Evolutionary conservation across 2,113 vertebrate species (phyloP), one percentile per base, ranked within the genome.

Genomic region (Odobenus rosmarus): DNA sequence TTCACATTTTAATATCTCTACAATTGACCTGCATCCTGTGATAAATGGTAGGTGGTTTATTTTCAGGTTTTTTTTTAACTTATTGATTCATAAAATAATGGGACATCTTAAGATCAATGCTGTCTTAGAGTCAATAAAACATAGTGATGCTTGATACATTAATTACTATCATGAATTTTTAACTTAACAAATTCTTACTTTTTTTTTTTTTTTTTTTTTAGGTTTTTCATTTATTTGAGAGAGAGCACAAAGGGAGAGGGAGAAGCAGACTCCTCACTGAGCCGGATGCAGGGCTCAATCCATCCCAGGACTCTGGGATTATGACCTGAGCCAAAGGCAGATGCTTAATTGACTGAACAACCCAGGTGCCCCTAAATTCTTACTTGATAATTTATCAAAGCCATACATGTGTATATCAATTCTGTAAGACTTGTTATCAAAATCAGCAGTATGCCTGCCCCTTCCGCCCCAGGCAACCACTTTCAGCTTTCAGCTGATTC

Each of bases 371-470:
- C 72, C 72, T 51, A n/a, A 36, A 74, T 84, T 82, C 39, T 94
- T 62, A 83, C 72, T 77, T 84, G 79, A 76, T 80, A 71, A 72
- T 61, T 87, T 87, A 95, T 42, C 42, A 42, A 92, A 72, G 74
- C 61, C n/a, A 11, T 53, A 42, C 31, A 49, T 5, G 24, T 36
- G 7, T 51, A 1, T 86, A 79, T 71, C n/a, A n/a, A 42, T 80
- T 42, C 61, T 80, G 53, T 23, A 86, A 86, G 61, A 42, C 82
- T 71, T 79, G 9, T 61, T 86, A 80, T 57, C 23, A 90, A 49
- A 77, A 90, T 67, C 21, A 62, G 46, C 19, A 33, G 36, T 24
- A 31, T 57, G 49, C 46, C 57, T 84, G 12, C 28, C 7, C 28
- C 67, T 83, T 76, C 21, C 1, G 16, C 26, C 10, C 46, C 26